Base-by-base conservation (phyloP, 1,140 invertebrate genomes). In the Pogonognathellus flavescens region DNA sequence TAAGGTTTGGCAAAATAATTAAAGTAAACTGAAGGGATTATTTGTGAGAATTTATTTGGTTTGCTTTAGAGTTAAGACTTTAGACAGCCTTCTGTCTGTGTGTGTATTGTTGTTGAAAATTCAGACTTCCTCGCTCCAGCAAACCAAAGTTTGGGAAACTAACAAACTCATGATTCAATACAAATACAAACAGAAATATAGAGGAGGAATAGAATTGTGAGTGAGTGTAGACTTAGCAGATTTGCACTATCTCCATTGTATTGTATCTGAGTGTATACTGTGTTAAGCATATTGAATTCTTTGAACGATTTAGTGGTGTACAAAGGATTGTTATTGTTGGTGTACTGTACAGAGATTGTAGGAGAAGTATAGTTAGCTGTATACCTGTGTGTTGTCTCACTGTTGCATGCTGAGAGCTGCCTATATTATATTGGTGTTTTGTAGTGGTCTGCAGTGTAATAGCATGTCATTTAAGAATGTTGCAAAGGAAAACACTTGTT, bases 401-500 rank as follows among this genome's bases (percentile, higher is more conserved):
- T 4, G 11, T 13, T 57, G n/a, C 11, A 57, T 76, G 41, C 16
- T 16, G 31, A 76, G 70, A 76, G 70, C 70, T 49, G 41, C 31
- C 49, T 16, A 14, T 3, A 14, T 72, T 41, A 31, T 76, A 50
- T 76, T 76, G 11, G 11, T 57, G 70, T 76, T 70, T 41, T 49
- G 13, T 16, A 41, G 66, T 72, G 41, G n/a, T 14, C 41, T 49
- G 41, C 49, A 76, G 41, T 49, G 31, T 31, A 76, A 76, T 76
- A 50, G 31, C 70, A 76, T 76, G 70, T 76, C 70, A 76, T 49
- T 76, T 76, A 25, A 76, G 31, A 13, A 76, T 76, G 25, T 76
- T 16, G 31, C 31, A 41, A 41, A 41, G 31, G 31, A 41, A 41
- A 41, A 41, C 31, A 41, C 31, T 41, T 41, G 31, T 41, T 41